These are phyloP conservation scores for Chaetodon auriga DNA, from an alignment of 2,113 vertebrate genomes.

Conservation along the genomic window DNA sequence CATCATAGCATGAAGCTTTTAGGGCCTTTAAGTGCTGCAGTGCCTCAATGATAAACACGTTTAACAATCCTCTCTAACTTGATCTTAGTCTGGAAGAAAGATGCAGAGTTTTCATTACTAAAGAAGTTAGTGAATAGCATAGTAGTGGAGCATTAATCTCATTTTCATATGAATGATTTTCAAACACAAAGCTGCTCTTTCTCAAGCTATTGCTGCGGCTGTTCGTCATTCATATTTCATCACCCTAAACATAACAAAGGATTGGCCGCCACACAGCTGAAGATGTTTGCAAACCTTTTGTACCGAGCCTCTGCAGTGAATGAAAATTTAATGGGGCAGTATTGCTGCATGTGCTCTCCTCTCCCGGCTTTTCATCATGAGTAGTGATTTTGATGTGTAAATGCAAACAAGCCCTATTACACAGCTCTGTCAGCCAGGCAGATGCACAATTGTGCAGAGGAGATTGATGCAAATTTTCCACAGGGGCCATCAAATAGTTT, in stretches of 20 bases:
- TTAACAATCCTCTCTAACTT: neutral
- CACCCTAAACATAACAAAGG: slow-evolving; percentile 15
- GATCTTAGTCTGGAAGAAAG: neutral
- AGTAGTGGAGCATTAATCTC: neutral
- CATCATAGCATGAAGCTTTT: neutral
- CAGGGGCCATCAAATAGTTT: neutral
- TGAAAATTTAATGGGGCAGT: slow-evolving; percentile 33
- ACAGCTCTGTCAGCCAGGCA: neutral
- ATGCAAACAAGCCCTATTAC: slow-evolving; percentile 25
- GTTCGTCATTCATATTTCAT: slow-evolving; percentile 41
- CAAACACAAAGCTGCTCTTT: slow-evolving; percentile 4
- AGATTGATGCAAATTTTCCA: neutral
- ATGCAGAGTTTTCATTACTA: neutral
- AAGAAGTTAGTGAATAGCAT: neutral
- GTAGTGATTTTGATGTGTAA: slow-evolving; percentile 49
- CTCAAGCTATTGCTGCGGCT: neutral
- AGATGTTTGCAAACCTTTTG: slow-evolving; percentile 32
- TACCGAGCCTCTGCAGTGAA: slow-evolving; percentile 11
- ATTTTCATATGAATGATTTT: neutral
- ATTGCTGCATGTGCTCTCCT: slow-evolving; percentile 22
- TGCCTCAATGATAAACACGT: neutral
- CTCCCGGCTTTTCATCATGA: slow-evolving; percentile 37
- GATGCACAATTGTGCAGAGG: neutral
- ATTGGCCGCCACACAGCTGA: neutral
- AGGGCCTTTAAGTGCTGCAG: neutral